These are phyloP conservation scores for Amiota communis DNA, from an alignment of 2,888 invertebrate genomes.

Conservation along the genomic window DNA sequence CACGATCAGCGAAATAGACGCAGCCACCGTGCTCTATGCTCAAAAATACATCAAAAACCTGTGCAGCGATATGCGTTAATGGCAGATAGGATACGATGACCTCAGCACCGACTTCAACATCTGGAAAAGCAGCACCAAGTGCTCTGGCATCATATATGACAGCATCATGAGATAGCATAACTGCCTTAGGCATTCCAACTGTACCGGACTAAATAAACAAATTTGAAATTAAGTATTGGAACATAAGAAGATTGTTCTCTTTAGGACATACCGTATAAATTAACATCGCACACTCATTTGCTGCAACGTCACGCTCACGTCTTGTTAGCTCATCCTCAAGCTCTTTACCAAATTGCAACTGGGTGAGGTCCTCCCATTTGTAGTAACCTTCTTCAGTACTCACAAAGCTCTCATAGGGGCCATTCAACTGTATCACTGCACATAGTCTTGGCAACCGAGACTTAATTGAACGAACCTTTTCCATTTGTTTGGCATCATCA, in stretches of 20 bases:
- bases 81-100: conserved; percentile 86
- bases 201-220: conserved; percentile 83
- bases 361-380: conserved; percentile 59
- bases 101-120: conserved; percentile 76
- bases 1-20: conserved; percentile 88
- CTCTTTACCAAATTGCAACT: conserved; percentile 73
- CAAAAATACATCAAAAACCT: conserved; percentile 82
- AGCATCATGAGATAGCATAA: conserved; percentile 94
- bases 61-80: conserved; percentile 91
- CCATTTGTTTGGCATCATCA: conserved; percentile 87
- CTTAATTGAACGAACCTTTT: conserved; percentile 83
- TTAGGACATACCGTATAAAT: conserved; percentile 83
- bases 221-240: background rate
- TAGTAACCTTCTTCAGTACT: conserved; percentile 66
- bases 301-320: conserved; percentile 78
- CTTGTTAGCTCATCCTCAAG: conserved; percentile 79
- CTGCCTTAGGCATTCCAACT: conserved; percentile 90
- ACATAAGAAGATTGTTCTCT: background rate
- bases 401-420: conserved; percentile 65
- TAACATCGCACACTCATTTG: conserved; percentile 88
- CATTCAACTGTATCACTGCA: conserved; percentile 78
- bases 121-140: conserved; percentile 74
- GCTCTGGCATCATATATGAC: conserved; percentile 79
- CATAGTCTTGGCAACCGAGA: conserved; percentile 82
- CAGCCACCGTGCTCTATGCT: conserved; percentile 58